phyloP scores from a whole-genome alignment of 2,888 invertebrate genomes.

The Elysia crispata region DNA sequence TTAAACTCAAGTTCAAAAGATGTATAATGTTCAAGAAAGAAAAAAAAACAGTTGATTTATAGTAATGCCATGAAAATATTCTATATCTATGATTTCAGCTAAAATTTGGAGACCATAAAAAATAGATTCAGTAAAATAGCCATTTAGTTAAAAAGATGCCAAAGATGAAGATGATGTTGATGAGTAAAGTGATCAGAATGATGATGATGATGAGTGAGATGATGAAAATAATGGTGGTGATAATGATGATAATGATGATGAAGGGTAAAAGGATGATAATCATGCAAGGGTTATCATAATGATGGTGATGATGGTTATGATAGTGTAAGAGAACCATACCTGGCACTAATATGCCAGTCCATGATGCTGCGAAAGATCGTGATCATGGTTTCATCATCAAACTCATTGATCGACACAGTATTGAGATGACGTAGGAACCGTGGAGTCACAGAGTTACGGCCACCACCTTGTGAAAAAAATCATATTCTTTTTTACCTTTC shows the following conservation, averaged over 20 bases:
- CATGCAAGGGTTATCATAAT: not conserved
- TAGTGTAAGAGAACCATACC: constrained; percentile 78
- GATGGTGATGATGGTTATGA: no score
- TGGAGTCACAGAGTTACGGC: constrained; percentile 77
- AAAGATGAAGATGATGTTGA: not conserved
- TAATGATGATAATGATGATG: no score
- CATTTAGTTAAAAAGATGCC: no score
- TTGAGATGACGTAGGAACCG: constrained; percentile 78
- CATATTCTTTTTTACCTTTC: constrained; percentile 64
- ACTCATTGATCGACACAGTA: constrained; percentile 77
- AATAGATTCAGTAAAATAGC: no score
- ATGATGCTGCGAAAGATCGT: constrained; percentile 77
- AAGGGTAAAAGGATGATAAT: not conserved
- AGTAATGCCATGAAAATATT: no score
- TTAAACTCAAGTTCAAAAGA: no score
- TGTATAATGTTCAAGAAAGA: no score
- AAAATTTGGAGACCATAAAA: no score
- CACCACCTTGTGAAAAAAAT: constrained; percentile 75
- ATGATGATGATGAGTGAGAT: no score
- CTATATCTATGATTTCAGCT: no score
- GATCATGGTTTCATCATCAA: constrained; percentile 77
- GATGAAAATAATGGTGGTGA: no score
- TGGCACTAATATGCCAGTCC: constrained; percentile 81
- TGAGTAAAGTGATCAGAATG: not conserved
- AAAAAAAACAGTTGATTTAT: no score